phyloP scores from a whole-genome alignment of 1,140 invertebrate species.

The Pseudoatta argentina region DNA sequence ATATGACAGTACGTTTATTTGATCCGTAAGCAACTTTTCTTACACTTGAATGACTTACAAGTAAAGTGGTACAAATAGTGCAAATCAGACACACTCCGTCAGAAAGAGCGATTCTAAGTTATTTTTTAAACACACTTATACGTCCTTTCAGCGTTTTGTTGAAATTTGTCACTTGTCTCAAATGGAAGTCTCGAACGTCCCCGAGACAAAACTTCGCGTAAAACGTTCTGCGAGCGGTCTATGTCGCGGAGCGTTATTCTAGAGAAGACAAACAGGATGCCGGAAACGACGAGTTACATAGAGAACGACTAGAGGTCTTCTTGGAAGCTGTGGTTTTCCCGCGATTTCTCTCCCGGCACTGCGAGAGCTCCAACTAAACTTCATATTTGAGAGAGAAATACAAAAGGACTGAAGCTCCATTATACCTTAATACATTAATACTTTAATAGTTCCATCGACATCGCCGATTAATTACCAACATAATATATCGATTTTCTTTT shows the following conservation, averaged over 20 bases:
- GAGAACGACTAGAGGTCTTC: constrained; percentile 17
- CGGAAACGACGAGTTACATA: constrained; percentile 35
- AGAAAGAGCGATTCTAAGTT: constrained; percentile 19
- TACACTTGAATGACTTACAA: neutral
- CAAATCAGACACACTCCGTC: neutral
- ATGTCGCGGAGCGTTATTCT: constrained; percentile 45
- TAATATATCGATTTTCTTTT: neutral
- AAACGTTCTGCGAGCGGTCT: constrained; percentile 47
- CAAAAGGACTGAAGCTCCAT: neutral
- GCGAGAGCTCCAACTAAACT: neutral
- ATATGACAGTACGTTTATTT: neutral
- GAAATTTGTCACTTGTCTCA: constrained; percentile 43
- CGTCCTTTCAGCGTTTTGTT: constrained; percentile 16
- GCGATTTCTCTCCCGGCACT: constrained; percentile 25
- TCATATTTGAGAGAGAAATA: neutral
- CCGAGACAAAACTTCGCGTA: constrained; percentile 37
- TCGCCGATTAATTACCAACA: neutral
- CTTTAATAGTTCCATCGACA: neutral
- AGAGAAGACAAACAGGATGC: constrained; percentile 56
- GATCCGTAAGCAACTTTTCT: constrained; percentile 2
- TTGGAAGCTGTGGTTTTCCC: constrained; percentile 2
- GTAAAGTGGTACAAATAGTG: constrained; percentile 8
- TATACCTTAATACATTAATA: neutral
- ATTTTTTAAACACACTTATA: constrained; percentile 31
- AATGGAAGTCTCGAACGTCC: constrained; percentile 21